Conservation (phyloP, 2,113 vertebrate species). For the Vidua chalybeata region DNA sequence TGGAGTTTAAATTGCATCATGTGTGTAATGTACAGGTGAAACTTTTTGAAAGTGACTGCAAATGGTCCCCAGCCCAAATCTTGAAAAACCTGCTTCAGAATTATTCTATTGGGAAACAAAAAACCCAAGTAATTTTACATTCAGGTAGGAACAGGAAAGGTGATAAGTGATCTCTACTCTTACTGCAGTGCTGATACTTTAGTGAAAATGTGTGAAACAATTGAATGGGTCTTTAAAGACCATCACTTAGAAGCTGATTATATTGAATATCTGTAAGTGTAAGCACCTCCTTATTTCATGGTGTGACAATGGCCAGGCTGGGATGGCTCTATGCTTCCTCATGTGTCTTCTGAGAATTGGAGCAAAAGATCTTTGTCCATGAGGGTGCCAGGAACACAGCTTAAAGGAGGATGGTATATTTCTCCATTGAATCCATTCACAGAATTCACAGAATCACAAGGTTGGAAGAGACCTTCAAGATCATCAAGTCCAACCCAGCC, state of each 20-base stretch:
- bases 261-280: not conserved
- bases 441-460: not conserved
- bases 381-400: not conserved
- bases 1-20: constrained; percentile 13
- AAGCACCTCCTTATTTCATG: not conserved
- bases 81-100: not conserved
- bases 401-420: not conserved
- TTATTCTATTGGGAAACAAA: not conserved
- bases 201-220: constrained; percentile 1
- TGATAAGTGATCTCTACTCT: not conserved
- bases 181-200: not conserved
- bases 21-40: not conserved
- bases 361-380: not conserved
- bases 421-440: not conserved
- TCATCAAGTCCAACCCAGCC: too few relatives aligned
- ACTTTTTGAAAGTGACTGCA: constrained; percentile 19
- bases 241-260: not conserved
- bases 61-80: not conserved
- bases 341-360: not conserved
- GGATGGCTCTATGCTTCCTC: not conserved
- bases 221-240: constrained; percentile 17
- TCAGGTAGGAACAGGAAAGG: not conserved
- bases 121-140: not conserved
- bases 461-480: not conserved
- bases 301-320: not conserved